Percentiles rank a stretch among this genome's conserved stretches.
Conservation (phyloP, 2,797 vertebrate species). For the Rhodeus uyekii region DNA sequence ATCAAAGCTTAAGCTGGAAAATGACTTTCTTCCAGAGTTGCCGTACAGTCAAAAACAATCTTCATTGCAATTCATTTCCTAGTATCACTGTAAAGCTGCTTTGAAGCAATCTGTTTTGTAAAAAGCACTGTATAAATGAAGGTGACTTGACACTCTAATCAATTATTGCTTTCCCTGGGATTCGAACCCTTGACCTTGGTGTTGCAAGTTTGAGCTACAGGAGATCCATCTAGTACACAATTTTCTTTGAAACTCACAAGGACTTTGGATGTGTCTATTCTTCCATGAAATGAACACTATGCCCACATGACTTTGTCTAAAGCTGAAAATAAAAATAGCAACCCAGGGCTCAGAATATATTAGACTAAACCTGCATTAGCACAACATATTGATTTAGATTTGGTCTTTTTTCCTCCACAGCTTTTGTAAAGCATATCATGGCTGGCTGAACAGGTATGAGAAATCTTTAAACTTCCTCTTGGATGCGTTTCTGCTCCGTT, state of each 20-base stretch:
- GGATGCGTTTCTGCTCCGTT: not conserved
- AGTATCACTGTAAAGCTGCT: too few species aligned
- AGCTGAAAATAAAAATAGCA: not conserved
- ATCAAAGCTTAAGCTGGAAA: too few species aligned
- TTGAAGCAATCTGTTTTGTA: too few species aligned
- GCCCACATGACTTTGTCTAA: not conserved
- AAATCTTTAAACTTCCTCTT: not conserved
- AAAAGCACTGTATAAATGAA: too few species aligned
- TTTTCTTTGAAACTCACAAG: not conserved
- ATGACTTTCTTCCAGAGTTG: too few species aligned
- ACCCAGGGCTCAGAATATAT: not conserved
- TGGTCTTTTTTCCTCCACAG: slow-evolving; percentile 45
- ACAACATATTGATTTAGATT: not conserved
- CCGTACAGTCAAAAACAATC: too few species aligned
- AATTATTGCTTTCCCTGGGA: too few species aligned
- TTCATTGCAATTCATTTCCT: too few species aligned
- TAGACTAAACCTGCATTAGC: not conserved
- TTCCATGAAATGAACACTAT: not conserved
- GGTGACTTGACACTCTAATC: too few species aligned
- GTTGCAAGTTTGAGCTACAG: too few species aligned
- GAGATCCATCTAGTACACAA: not conserved
- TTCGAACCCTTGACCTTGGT: too few species aligned
- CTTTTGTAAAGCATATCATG: slow-evolving; percentile 82
- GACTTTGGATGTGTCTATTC: not conserved
- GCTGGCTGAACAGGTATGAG: slow-evolving; percentile 67